Evolutionary conservation across 2,113 vertebrate genomes (phyloP), one percentile per base, ranked within the genome.

Genomic region (Pheucticus melanocephalus): DNA sequence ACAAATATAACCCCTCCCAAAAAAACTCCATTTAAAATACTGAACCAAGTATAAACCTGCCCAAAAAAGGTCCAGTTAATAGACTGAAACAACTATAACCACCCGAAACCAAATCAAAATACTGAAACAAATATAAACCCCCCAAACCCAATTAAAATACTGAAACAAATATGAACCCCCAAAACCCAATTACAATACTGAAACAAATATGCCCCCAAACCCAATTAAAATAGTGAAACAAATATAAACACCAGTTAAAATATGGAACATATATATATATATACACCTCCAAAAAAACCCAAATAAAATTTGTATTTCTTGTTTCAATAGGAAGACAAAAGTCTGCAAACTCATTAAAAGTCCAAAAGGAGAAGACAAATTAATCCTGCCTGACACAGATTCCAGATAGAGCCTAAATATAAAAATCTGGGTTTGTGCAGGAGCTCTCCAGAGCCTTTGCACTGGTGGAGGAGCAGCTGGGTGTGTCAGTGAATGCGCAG

Each of bases 291-390:
- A 4, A 6, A n/a, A 56, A 28, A 4, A 3, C 3, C 19, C 6
- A 9, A 31, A 19, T 35, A 10, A 44, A 51, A n/a, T 57, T 33
- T 15, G 11, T 53, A 53, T 87, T 86, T 83, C 23, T 60, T 72
- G n/a, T 76, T 90, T 77, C 73, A 69, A 85, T 39, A 51, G 54
- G 28, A 65, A 92, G 76, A 42, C 24, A 56, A 51, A 94, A 70
- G 17, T 59, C 60, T 84, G 39, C 48, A 86, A n/a, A 80, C 47
- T 71, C 85, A 60, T 90, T 82, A 24, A 39, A 84, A 86, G n/a
- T 56, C 81, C 31, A 5, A 73, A 53, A 54, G 39, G 21, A 25
- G 24, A 64, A 72, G 68, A 33, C 15, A 66, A 61, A 82, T 86
- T 75, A 77, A 88, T 82, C 44, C 50, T 70, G 17, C 45, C 28